Base-by-base conservation (phyloP, 2,113 vertebrate species). In the Poeciliopsis turrubarensis region DNA sequence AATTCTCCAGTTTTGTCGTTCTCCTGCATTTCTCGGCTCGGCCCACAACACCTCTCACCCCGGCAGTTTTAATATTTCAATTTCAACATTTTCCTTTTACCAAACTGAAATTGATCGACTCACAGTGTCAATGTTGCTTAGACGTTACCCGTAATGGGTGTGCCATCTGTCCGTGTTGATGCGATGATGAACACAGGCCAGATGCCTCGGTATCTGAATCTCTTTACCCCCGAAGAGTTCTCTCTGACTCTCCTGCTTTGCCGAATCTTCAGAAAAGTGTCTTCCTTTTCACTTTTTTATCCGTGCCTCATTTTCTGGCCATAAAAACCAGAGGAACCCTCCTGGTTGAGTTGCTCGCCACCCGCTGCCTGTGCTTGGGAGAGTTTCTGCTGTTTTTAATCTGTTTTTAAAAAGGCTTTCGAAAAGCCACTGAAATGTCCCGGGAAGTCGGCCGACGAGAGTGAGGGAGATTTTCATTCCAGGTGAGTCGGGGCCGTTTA, bases 381-480 rank as follows among this genome's bases (percentile, higher is more conserved):
- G 30, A 68, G 29, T 66, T 60, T 31, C 61, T 73, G 22, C 27
- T 30, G 26, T 69, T 70, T 61, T 27, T 27, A 62, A 37, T 57
- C 30, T 27, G 6, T 71, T 31, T 31, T 31, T 31, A 31, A 37
- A 51, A 78, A 32, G 9, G 68, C 26, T 32, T 60, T 60, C 17
- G 44, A 51, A 15, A 68, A 72, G 27, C 41, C 41, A 70, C 17
- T 79, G 9, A 81, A 80, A 79, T 25, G 41, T 37, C 32, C 32
- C 63, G n/a, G 34, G 31, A 47, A 32, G 3, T 25, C 17, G 10
- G 34, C 22, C 66, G 17, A 65, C 66, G 70, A 70, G 57, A 78
- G 61, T 57, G 65, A 70, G 72, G 44, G 78, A 60, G 47, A 69
- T 80, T 85, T 77, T 75, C 67, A 80, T 90, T 87, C 80, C 61